Base-by-base conservation (phyloP, 2,888 invertebrate genomes). In the Quadriops clusia region DNA sequence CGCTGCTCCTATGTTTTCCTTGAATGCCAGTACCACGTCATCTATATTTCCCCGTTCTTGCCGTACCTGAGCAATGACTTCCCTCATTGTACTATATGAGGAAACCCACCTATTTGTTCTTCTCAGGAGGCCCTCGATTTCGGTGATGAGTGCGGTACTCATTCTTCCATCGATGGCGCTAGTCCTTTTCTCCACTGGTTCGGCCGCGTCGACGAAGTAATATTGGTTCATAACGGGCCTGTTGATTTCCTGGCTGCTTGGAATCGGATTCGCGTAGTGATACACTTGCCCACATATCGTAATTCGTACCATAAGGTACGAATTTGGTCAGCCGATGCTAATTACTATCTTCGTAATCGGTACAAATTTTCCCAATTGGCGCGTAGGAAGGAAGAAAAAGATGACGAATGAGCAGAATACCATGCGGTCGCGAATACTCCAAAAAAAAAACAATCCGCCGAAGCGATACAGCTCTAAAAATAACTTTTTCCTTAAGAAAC, bases 201-300 rank as follows among this genome's bases (percentile, higher is more conserved):
- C 31, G 4, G 27, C 38, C 5, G 32, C 34, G 12, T 40, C 36
- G 15, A 40, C 17, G 23, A 41, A 37, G 16, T 36, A 41, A 30
- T 39, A 41, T n/a, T 41, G 34, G 21, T n/a, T n/a, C n/a, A n/a
- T n/a, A n/a, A n/a, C n/a, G n/a, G n/a, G n/a, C n/a, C n/a, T n/a
- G n/a, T n/a, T n/a, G n/a, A n/a, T n/a, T n/a, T n/a, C n/a, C n/a
- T n/a, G n/a, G n/a, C n/a, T n/a, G n/a, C n/a, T n/a, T n/a, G n/a
- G 33, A 6, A 38, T 10, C 17, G 13, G 20, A 10, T 38, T 25
- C 5, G 23, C 25, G 25, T 28, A 38, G 21, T 39, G 36, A 17
- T 32, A 40, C 3, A 38, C 21, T 32, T 38, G 38, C 3, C 40
- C 40, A 21, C 38, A 30, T 9, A 40, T 17, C 7, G 17, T 23